Evolutionary conservation across 2,797 vertebrate species (phyloP).

Genomic region (Siniperca obscura): DNA sequence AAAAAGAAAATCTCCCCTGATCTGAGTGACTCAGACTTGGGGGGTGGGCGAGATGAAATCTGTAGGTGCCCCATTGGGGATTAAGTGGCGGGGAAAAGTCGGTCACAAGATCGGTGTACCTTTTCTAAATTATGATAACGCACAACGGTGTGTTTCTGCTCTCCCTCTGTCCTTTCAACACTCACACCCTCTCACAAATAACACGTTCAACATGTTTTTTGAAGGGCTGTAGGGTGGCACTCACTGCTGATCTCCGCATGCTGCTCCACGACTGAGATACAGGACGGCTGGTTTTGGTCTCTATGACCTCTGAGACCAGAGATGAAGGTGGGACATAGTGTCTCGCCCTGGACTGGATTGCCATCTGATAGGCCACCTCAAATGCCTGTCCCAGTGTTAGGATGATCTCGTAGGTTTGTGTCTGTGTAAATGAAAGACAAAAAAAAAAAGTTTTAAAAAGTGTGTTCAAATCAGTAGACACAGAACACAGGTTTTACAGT

Average conservation of each 20-base stretch:
- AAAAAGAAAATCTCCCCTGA: conserved; percentile 41
- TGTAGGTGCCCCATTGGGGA: conserved; percentile 55
- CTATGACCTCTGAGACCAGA: conserved; percentile 84
- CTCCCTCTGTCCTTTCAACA: conserved; percentile 1
- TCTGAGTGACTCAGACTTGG: conserved; percentile 52
- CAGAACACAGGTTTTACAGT: background rate
- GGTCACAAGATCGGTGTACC: conserved; percentile 59
- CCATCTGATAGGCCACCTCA: conserved; percentile 98
- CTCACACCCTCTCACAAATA: background rate
- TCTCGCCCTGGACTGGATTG: conserved; percentile 93
- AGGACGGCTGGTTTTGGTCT: conserved; percentile 94
- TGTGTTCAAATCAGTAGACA: background rate
- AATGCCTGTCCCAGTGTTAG: conserved; percentile 96
- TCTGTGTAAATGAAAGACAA: conserved; percentile 79
- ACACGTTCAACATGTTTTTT: background rate
- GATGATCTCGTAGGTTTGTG: conserved; percentile 98
- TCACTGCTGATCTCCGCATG: conserved; percentile 92
- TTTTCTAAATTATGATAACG: conserved; percentile 40
- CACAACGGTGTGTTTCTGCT: conserved; percentile 13
- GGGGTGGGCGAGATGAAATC: conserved; percentile 51
- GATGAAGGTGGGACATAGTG: conserved; percentile 82
- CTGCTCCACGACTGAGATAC: conserved; percentile 94
- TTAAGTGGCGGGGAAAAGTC: conserved; percentile 47
- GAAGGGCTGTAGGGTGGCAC: conserved; percentile 70
- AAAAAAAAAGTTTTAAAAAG: background rate